Base-by-base conservation (phyloP, 2,113 vertebrate genomes). In the Morone saxatilis region DNA sequence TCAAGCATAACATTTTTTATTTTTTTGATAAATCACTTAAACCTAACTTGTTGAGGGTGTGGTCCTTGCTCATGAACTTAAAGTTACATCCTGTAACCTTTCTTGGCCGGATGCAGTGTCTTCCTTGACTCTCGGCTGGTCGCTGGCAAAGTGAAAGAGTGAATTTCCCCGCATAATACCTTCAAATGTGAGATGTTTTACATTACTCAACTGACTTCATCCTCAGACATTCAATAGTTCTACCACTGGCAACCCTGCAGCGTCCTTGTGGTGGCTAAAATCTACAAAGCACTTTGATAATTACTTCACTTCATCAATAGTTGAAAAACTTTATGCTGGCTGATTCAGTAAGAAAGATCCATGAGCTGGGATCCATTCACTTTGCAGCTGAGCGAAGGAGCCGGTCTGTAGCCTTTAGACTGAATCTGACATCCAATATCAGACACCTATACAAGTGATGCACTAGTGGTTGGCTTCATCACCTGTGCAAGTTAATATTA, bases 341-440 rank as follows among this genome's bases (percentile, higher is more conserved):
- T 41, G 40, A 70, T 31, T 78, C 54, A 63, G 38, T 51, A 43
- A 41, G 3, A 76, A 61, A 45, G 11, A 70, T 62, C 41, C 36
- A 62, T 50, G 41, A 53, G 3, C 14, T 51, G n/a, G 54, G 43
- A 54, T 61, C 9, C 31, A 56, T 72, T 22, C 13, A 13, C 45
- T 85, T 80, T 71, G 54, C 19, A 62, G 48, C 59, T 59, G 0
- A 65, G 62, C 51, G n/a, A 81, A 68, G 60, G 65, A 71, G 38
- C 41, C 45, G 13, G 47, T 60, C 31, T 76, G 56, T 10, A 60
- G 78, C 45, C 25, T 75, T 73, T n/a, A 40, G 25, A 31, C 31
- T 31, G 31, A 31, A 72, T 56, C 17, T 54, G 51, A 62, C 59
- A 75, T 68, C 57, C 59, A 61, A 7, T 67, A 71, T 41, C 47